A percentile compares a stretch with the other conserved stretches of the same genome.
Conservation (phyloP, 1,140 invertebrate species). For the Lasioglossum baleicum region DNA sequence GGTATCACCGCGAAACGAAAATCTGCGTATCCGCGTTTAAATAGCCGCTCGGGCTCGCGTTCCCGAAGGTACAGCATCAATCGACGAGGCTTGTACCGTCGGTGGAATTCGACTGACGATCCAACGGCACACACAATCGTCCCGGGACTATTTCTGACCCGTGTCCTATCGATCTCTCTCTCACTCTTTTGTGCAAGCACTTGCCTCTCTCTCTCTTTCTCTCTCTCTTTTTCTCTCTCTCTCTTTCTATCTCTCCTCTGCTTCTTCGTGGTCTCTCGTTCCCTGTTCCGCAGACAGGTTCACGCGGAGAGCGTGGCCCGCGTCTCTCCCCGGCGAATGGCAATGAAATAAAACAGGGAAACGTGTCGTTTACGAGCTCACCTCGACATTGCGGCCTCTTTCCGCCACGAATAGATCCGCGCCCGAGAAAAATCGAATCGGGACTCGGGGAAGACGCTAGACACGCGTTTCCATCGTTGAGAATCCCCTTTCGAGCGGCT, state of each 20-base stretch:
- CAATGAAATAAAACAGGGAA: constrained; percentile 35
- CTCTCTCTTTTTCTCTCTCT: too few relatives aligned
- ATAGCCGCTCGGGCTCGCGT: constrained; percentile 23
- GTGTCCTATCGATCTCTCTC: constrained; percentile 39
- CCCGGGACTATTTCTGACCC: constrained; percentile 44
- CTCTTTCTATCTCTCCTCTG: too few relatives aligned
- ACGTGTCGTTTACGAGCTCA: constrained; percentile 22
- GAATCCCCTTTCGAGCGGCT: too few relatives aligned
- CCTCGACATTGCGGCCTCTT: constrained; percentile 38
- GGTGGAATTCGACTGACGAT: constrained; percentile 48
- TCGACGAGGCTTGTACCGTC: constrained; percentile 43
- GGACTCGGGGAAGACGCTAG: neutral
- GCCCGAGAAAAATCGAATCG: constrained; percentile 1
- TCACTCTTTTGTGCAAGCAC: neutral
- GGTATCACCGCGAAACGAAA: neutral
- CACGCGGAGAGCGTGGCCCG: neutral
- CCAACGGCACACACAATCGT: constrained; percentile 36
- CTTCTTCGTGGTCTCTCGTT: neutral
- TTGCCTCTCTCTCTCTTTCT: too few relatives aligned
- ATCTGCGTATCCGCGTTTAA: constrained; percentile 12
- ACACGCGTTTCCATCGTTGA: too few relatives aligned
- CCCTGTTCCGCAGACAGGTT: constrained; percentile 8
- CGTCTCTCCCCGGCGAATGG: constrained; percentile 6
- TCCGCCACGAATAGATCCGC: constrained; percentile 9
- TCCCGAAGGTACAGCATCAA: constrained; percentile 28